Evolutionary conservation across 2,113 vertebrate genomes (phyloP).

Genomic region (Cettia cetti): DNA sequence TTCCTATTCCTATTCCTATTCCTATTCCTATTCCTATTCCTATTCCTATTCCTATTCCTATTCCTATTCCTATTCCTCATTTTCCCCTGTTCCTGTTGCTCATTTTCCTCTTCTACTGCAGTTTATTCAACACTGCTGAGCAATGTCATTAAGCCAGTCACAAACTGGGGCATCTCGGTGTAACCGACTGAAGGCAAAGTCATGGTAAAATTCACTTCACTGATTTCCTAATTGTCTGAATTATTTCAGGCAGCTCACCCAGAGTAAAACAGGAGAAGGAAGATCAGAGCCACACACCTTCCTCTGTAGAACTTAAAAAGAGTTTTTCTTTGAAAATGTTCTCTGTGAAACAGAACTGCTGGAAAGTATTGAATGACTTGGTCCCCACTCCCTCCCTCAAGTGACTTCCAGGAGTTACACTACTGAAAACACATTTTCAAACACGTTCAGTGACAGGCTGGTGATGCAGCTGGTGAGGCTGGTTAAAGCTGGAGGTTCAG

Average conservation of each 20-base stretch:
- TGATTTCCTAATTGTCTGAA: neutral
- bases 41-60: too few relatives aligned
- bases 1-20: too few relatives aligned
- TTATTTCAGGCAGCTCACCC: neutral
- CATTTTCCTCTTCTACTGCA: neutral
- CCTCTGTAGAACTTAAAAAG: neutral
- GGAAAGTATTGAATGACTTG: neutral
- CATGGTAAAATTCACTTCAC: neutral
- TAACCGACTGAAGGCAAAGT: neutral
- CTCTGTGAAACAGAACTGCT: neutral
- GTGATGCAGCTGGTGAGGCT: neutral
- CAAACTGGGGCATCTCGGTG: neutral
- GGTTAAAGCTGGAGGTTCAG: neutral
- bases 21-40: too few relatives aligned
- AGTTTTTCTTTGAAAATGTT: neutral
- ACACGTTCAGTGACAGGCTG: neutral
- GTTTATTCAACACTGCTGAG: constrained; percentile 30
- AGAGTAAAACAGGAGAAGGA: neutral
- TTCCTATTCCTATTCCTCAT: neutral
- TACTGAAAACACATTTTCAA: neutral
- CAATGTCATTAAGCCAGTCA: neutral
- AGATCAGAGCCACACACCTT: neutral
- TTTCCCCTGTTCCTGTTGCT: neutral
- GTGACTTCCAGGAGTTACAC: neutral
- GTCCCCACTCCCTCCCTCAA: neutral